Conservation (phyloP, 2,888 invertebrate species). For the Myopa testacea region DNA sequence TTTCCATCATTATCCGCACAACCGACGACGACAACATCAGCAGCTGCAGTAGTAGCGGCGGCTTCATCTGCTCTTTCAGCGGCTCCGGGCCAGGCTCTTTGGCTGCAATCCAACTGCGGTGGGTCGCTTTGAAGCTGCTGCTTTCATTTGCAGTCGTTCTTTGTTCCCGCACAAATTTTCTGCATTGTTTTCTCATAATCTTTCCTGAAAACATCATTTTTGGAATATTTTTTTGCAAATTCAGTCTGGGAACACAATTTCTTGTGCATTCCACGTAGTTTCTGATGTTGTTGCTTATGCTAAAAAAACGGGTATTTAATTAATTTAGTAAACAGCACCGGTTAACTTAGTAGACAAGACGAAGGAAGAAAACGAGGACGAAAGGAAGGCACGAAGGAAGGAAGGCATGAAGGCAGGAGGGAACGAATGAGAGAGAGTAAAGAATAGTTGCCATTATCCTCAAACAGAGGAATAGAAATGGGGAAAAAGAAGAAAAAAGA, state of each 20-base stretch:
- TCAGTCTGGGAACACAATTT: constrained; percentile 16
- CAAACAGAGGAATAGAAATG: no score
- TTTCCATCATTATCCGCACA: constrained; percentile 39
- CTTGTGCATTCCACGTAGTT: not conserved
- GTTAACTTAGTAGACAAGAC: not conserved
- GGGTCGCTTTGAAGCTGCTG: constrained; percentile 34
- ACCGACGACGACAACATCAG: not conserved
- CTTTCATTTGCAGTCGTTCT: not conserved
- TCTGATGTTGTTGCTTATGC: not conserved
- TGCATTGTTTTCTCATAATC: constrained; percentile 39
- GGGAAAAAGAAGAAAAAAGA: no score
- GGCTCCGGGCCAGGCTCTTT: not conserved
- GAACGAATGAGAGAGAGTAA: no score
- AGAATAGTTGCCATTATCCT: no score
- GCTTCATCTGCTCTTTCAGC: not conserved
- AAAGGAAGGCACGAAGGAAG: not conserved
- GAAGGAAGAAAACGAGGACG: not conserved
- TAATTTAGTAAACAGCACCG: not conserved
- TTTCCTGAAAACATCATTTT: constrained; percentile 34
- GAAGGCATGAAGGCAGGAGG: not conserved
- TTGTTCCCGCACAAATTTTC: constrained; percentile 9
- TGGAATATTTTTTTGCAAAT: not conserved
- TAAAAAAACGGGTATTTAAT: not conserved
- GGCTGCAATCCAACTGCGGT: constrained; percentile 13
- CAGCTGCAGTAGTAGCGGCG: not conserved